Conservation (phyloP, 2,888 invertebrate species). For the Desoria tigrina region DNA sequence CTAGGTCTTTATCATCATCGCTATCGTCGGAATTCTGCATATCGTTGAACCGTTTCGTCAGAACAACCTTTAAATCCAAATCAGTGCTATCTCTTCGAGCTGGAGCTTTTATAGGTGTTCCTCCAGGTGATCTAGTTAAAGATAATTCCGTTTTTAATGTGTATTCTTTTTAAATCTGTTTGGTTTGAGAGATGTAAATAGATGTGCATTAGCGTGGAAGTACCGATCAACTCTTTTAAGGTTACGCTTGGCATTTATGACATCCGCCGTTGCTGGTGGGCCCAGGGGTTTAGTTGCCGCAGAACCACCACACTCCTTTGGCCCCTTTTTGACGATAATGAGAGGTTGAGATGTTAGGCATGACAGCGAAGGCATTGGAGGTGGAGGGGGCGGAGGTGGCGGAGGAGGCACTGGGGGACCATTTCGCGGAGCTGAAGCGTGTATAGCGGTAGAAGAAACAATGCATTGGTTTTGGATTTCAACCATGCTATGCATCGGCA, state of each 20-base stretch:
- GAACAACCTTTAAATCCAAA: constrained; percentile 56
- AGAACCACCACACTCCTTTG: not conserved
- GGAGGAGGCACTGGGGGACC: constrained; percentile 13
- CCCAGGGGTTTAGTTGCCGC: constrained; percentile 16
- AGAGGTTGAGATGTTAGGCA: constrained; percentile 5
- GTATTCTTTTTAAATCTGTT: constrained; percentile 1
- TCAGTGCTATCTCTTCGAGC: constrained; percentile 30
- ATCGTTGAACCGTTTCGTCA: constrained; percentile 57
- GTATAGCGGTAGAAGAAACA: not conserved
- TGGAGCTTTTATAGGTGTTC: constrained; percentile 38
- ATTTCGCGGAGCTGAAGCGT: constrained; percentile 9
- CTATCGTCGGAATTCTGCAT: constrained; percentile 48
- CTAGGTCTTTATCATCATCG: constrained; percentile 33
- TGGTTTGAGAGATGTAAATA: no score
- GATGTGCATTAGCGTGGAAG: no score
- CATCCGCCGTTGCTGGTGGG: constrained; percentile 42
- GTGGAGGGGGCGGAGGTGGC: constrained; percentile 42
- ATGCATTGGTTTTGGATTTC: no score
- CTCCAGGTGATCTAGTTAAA: constrained; percentile 36
- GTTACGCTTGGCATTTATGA: constrained; percentile 38
- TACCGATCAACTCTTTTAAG: constrained; percentile 44
- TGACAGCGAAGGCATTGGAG: constrained; percentile 32
- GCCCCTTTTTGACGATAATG: not conserved
- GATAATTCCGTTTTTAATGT: not conserved
- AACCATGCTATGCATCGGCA: no score